Base-by-base conservation (phyloP, 2,797 vertebrate species). In the Rhinella marina region DNA sequence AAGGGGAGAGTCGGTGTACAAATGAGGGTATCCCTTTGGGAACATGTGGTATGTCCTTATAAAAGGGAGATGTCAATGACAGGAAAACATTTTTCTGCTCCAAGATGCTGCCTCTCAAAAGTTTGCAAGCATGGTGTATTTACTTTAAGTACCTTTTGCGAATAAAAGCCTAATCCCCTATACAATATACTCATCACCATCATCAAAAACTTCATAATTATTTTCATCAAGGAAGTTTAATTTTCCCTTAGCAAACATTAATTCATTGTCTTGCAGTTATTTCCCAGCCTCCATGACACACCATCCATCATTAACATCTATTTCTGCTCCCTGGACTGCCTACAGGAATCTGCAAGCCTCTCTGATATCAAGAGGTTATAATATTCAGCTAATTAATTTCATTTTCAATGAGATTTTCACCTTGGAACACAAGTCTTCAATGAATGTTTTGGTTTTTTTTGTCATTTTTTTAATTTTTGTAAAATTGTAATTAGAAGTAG, bases 221-320 rank as follows among this genome's bases (percentile, higher is more conserved):
- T 56, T 84, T 84, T 84, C 25, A 29, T 50, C 54, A 32, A 73
- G 17, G 16, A 84, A 72, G 56, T 84, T 32, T 61, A 57, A 75
- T 87, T 82, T 87, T 64, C 70, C 68, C 85, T 25, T 80, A 87
- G 29, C 0, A 1, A 87, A 90, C 89, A 81, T 62, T 52, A 89
- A 54, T 61, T 32, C 75, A 77, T 73, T 87, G 79, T 87, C 70
- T 75, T 75, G 64, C 29, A 87, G 80, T 61, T 82, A 82, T 52
- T 23, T 57, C 54, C 64, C 52, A n/a, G 23, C 48, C 23, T 57
- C 64, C n/a, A 21, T 82, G 86, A 87, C 86, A 76, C 70, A 29
- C 48, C 80, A 87, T 87, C 86, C 86, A 87, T 87, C 86, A 82
- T 76, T 61, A 81, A 8, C 85, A 68, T 79, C 61, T 79, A 54